phyloP scores from a whole-genome alignment of 2,797 vertebrate genomes.

The Sarcophilus harrisii region DNA sequence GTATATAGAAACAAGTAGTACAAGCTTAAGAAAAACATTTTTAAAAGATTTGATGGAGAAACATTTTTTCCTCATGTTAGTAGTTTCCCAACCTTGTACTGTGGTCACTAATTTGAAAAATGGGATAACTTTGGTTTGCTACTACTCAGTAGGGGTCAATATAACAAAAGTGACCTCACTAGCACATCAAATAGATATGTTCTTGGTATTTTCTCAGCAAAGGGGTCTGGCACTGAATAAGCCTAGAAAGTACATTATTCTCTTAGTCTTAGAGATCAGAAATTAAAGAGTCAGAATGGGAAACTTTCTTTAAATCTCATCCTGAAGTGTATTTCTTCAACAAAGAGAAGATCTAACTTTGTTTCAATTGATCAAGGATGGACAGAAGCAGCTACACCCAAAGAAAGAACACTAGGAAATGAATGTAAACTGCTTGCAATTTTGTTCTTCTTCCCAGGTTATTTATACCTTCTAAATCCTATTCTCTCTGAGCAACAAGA shows the following conservation, averaged over 20 bases:
- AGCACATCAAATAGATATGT: neutral
- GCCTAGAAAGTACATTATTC: neutral
- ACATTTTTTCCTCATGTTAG: neutral
- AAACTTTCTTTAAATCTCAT: neutral
- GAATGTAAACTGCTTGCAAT: too few relatives aligned
- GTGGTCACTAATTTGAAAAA: neutral
- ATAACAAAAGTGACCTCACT: neutral
- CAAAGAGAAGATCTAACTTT: too few relatives aligned
- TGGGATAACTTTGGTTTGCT: neutral
- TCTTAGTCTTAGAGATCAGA: slow-evolving; percentile 7
- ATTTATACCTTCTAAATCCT: too few relatives aligned
- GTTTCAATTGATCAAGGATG: too few relatives aligned
- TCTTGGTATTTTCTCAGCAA: neutral
- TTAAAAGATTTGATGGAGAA: neutral
- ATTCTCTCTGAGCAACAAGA: too few relatives aligned
- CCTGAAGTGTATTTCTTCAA: too few relatives aligned
- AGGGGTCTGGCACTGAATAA: neutral
- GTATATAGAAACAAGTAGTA: neutral
- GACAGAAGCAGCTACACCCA: too few relatives aligned
- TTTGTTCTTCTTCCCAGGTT: too few relatives aligned
- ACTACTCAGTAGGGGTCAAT: neutral
- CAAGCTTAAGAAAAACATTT: neutral
- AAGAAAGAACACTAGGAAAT: too few relatives aligned
- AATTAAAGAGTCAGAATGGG: neutral
- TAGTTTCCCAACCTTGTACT: neutral